Percentiles rank a stretch among this genome's conserved stretches.
Evolutionary conservation across 2,113 vertebrate genomes (phyloP).

Genomic region (Paradisaea rubra): DNA sequence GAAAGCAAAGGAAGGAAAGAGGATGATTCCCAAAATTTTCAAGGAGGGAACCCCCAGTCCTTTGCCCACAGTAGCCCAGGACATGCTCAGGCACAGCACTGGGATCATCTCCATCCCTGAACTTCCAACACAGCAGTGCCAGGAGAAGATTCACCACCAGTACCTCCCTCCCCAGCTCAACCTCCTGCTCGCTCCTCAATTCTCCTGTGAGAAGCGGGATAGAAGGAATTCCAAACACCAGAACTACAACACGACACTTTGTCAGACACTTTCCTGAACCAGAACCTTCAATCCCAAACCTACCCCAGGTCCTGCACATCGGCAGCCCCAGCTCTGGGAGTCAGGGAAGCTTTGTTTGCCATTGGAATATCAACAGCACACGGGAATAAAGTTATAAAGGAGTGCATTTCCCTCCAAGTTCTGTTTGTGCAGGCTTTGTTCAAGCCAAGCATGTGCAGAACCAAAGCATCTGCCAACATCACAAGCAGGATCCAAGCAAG

Average conservation of each 20-base stretch:
- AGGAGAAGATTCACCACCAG: background rate
- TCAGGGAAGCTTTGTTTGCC: background rate
- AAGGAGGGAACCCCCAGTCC: background rate
- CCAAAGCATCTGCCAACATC: slow-evolving; percentile 52
- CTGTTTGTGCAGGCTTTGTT: slow-evolving; percentile 32
- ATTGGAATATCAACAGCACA: background rate
- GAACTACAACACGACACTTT: background rate
- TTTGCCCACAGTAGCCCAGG: background rate
- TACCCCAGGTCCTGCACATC: rapidly evolving
- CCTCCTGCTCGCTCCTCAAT: background rate
- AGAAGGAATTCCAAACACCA: background rate
- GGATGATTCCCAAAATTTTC: background rate
- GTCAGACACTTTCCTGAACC: background rate
- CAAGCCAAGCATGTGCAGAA: slow-evolving; percentile 46
- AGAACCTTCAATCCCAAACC: background rate
- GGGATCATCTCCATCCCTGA: background rate
- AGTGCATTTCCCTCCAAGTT: slow-evolving; percentile 8
- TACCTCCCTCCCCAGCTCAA: background rate
- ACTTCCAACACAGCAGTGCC: background rate
- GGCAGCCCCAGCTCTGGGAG: background rate
- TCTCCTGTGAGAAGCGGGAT: background rate
- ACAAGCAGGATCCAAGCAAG: slow-evolving; percentile 10
- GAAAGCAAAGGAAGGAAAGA: background rate
- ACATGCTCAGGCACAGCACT: background rate
- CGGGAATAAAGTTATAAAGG: background rate